Conservation (phyloP, 2,113 vertebrate species). For the Prolemur simus region DNA sequence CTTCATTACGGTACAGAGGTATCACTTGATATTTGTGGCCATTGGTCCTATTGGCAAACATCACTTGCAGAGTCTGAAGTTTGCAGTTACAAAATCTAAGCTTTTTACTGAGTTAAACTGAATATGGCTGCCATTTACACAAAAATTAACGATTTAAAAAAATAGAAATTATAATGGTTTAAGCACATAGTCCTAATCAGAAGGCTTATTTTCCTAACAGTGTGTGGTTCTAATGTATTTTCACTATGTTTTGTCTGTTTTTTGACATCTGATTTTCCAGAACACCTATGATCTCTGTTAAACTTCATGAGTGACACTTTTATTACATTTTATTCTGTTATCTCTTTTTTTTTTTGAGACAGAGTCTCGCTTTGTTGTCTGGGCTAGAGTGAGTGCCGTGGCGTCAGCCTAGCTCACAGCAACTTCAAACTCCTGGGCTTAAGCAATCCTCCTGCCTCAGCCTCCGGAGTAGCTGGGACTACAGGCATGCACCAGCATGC, state of each 20-base stretch:
- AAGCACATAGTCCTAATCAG: not conserved
- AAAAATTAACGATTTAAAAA: not conserved
- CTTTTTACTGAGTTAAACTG: constrained; percentile 2
- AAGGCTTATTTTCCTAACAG: not conserved
- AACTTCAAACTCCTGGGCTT: too few relatives aligned
- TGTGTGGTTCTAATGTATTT: not conserved
- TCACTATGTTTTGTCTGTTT: not conserved
- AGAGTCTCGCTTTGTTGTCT: too few relatives aligned
- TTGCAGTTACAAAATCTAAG: not conserved
- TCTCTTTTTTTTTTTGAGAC: not conserved
- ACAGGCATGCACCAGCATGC: too few relatives aligned
- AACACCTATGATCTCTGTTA: not conserved
- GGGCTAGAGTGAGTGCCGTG: too few relatives aligned
- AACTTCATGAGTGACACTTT: not conserved
- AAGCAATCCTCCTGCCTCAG: too few relatives aligned
- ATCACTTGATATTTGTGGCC: not conserved
- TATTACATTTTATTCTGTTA: not conserved
- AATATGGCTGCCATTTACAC: constrained; percentile 26
- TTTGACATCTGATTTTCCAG: not conserved
- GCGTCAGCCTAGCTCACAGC: too few relatives aligned
- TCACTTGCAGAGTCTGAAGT: not conserved
- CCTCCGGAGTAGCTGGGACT: too few relatives aligned
- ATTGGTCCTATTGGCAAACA: not conserved
- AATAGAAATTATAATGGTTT: not conserved
- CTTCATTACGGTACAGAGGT: not conserved